These are phyloP conservation scores for Coecobrya sp. DNA, from an alignment of 2,888 invertebrate genomes.

Conservation along the genomic window DNA sequence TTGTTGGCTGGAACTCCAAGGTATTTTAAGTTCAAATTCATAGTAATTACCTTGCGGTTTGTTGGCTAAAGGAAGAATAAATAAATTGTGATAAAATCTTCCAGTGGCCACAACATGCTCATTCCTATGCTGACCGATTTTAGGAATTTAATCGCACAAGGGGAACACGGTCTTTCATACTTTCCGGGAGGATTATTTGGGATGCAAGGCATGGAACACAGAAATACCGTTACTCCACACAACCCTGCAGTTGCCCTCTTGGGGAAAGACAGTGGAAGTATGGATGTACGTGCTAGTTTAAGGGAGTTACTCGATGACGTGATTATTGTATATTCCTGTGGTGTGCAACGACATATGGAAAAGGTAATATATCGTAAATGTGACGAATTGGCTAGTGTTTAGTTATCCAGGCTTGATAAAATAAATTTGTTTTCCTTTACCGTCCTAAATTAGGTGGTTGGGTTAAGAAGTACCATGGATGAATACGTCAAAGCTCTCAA, in stretches of 20 bases:
- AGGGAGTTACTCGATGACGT: slow-evolving; percentile 91
- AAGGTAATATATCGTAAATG: slow-evolving; percentile 85
- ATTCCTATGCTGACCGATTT: slow-evolving; percentile 85
- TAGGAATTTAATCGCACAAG: slow-evolving; percentile 79
- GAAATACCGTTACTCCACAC: slow-evolving; percentile 78
- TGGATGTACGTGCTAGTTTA: slow-evolving; percentile 84
- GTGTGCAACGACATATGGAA: slow-evolving; percentile 90
- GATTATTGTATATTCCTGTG: slow-evolving; percentile 91
- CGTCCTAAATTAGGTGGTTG: slow-evolving; percentile 81
- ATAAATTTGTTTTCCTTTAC: neutral
- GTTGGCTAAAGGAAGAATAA: neutral
- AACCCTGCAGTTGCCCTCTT: slow-evolving; percentile 84
- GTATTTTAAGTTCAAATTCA: slow-evolving; percentile 35
- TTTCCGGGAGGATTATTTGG: slow-evolving; percentile 81
- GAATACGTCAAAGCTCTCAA: slow-evolving; percentile 91
- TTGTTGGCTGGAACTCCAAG: slow-evolving; percentile 84
- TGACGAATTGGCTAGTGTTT: too few relatives aligned
- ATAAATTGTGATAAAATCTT: slow-evolving; percentile 5
- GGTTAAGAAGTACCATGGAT: slow-evolving; percentile 90
- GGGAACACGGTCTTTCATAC: slow-evolving; percentile 77
- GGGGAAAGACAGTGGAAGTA: slow-evolving; percentile 83
- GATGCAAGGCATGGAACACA: slow-evolving; percentile 81
- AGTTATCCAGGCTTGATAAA: too few relatives aligned
- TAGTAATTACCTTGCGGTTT: neutral
- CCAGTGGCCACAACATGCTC: slow-evolving; percentile 84